These are phyloP conservation scores for Danio jaintianensis DNA, from an alignment of 2,797 vertebrate species.

Conservation along the genomic window DNA sequence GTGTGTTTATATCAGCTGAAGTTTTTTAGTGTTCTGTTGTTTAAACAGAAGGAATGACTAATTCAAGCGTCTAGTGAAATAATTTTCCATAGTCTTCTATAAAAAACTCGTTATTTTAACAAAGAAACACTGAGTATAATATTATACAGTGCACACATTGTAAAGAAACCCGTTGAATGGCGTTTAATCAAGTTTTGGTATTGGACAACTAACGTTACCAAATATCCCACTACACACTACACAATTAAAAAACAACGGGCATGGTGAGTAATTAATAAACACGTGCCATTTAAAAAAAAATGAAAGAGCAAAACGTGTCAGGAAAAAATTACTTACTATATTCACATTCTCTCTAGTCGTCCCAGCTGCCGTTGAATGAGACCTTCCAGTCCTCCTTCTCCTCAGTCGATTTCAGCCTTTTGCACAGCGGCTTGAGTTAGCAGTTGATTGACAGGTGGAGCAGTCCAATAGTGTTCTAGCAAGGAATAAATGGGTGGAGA, in stretches of 20 bases:
- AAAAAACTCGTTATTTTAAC: background rate
- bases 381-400: conserved; percentile 60
- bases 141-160: background rate
- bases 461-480: conserved; percentile 61
- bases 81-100: background rate
- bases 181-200: conserved; percentile 15
- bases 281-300: background rate
- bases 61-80: background rate
- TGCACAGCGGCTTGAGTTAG: conserved; percentile 57
- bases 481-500: conserved; percentile 7
- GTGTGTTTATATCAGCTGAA: background rate
- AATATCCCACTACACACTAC: background rate
- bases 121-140: background rate
- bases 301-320: conserved; percentile 60
- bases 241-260: background rate
- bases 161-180: conserved; percentile 10
- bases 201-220: background rate
- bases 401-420: conserved; percentile 49
- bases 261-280: background rate
- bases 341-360: conserved; percentile 72
- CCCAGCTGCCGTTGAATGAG: conserved; percentile 60
- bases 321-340: conserved; percentile 74
- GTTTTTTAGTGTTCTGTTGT: background rate
- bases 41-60: background rate
- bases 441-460: conserved; percentile 60